phyloP scores from a whole-genome alignment of 2,797 vertebrate genomes.

The Austrolebias charrua region DNA sequence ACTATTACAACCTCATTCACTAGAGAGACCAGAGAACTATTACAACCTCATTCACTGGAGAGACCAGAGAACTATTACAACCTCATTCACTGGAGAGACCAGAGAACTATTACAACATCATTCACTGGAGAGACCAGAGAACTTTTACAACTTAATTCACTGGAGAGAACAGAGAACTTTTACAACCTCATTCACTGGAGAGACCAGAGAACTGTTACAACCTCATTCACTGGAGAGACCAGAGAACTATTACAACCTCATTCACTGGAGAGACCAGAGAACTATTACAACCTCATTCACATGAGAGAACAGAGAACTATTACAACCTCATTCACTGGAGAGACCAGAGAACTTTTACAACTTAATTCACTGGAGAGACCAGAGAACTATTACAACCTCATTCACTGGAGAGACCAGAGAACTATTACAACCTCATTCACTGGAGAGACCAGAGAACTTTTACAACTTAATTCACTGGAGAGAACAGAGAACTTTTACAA shows the following conservation, averaged over 20 bases:
- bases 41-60: too few relatives aligned
- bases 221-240: slow-evolving; percentile 63
- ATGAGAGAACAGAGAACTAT: neutral
- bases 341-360: too few relatives aligned
- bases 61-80: slow-evolving; percentile 54
- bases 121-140: too few relatives aligned
- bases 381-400: too few relatives aligned
- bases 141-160: too few relatives aligned
- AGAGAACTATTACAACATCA: too few relatives aligned
- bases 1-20: slow-evolving; percentile 79
- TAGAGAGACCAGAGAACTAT: neutral
- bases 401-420: too few relatives aligned
- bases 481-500: slow-evolving; percentile 53
- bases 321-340: too few relatives aligned
- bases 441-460: neutral
- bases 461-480: too few relatives aligned
- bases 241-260: too few relatives aligned
- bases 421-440: slow-evolving; percentile 79
- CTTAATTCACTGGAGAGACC: neutral
- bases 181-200: too few relatives aligned
- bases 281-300: slow-evolving; percentile 79
- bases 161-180: neutral
- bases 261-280: too few relatives aligned
- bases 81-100: slow-evolving; percentile 63
- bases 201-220: slow-evolving; percentile 54